Evolutionary conservation across 2,797 vertebrate species (phyloP), one percentile per base, ranked within the genome.

Genomic region (Aselliscus stoliczkanus): DNA sequence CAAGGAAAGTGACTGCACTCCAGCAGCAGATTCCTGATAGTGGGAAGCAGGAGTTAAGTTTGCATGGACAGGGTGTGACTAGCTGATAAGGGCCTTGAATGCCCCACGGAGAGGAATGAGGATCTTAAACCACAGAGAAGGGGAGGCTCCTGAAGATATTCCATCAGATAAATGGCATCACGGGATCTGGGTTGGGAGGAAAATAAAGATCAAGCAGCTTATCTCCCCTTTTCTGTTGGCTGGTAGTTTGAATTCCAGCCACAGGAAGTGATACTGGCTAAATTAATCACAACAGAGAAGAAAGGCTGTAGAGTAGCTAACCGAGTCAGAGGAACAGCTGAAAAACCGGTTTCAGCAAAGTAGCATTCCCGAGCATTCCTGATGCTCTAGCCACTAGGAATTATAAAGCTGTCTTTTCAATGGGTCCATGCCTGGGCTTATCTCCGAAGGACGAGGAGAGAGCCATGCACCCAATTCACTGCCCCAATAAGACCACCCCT

Each of bases 221-320:
- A 50, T 72, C 42, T 34, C 58, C 50, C n/a, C 12, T 79, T 93
- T 52, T 37, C 85, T 93, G 15, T 81, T 75, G 64, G 37, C 65
- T 87, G 37, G 23, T 73, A 15, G 44, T 90, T 95, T 88, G 64
- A 69, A 56, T 95, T 93, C 44, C 83, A 93, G 93, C 27, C 67
- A 50, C 23, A 62, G 34, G 50, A 84, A 82, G 12, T 31, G 39
- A 90, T 54, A 67, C 44, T 93, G 67, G 31, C 31, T 90, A 81
- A 54, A 84, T 72, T 87, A 76, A 85, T 69, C 21, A 70, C 75
- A 82, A 62, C 25, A 47, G 72, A 75, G 42, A 76, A 80, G 54
- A 88, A 83, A 70, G 39, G 18, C n/a, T 77, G 2, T 42, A 25
- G 34, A 52, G 6, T 31, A 65, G 67, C 39, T 73, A 82, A 39